Base-by-base conservation (phyloP, 2,113 vertebrate species). In the Sorex fumeus region DNA sequence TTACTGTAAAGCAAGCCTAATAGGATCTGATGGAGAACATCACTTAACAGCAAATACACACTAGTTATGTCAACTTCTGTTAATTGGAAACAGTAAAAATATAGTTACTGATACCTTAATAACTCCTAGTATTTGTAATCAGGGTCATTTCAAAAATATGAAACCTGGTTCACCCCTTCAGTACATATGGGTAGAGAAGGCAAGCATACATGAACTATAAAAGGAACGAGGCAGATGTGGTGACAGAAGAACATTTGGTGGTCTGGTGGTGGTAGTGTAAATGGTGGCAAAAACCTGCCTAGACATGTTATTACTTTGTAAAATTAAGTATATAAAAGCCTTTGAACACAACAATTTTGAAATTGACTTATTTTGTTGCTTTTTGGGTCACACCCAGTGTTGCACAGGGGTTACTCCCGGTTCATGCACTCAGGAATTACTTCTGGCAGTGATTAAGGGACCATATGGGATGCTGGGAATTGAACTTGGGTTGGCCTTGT, bases 281-380 rank as follows among this genome's bases (percentile, higher is more conserved):
- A 94, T 18, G 69, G 60, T 1, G 25, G 19, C 47, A 84, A 36
- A 86, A 95, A 95, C 95, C 94, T 90, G 90, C 76, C 70, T 77
- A 79, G 75, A 92, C 93, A 97, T 95, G 94, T 86, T 94, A 95
- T 75, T 78, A 93, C 64, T 87, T 95, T 95, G 94, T 90, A 50
- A 94, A 91, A 95, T 95, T 95, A 94, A 95, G 78, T 95, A 93
- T 90, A 90, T 74, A 43, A 92, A 87, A 90, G 43, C 70, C 90
- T 94, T 93, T 95, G 88, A 60, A 95, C 93, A 85, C 45, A 90
- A 28, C 75, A 90, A 92, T 90, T 95, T 80, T 71, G 91, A 85
- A 95, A 84, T 0, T 96, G 93, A 79, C n/a, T n/a, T n/a, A n/a
- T n/a, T n/a, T n/a, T n/a, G n/a, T n/a, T n/a, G n/a, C n/a, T n/a